Percentiles rank a stretch among this genome's conserved stretches.
These are phyloP conservation scores for Spilogale gracilis DNA, from an alignment of 2,113 vertebrate genomes.

Conservation along the genomic window DNA sequence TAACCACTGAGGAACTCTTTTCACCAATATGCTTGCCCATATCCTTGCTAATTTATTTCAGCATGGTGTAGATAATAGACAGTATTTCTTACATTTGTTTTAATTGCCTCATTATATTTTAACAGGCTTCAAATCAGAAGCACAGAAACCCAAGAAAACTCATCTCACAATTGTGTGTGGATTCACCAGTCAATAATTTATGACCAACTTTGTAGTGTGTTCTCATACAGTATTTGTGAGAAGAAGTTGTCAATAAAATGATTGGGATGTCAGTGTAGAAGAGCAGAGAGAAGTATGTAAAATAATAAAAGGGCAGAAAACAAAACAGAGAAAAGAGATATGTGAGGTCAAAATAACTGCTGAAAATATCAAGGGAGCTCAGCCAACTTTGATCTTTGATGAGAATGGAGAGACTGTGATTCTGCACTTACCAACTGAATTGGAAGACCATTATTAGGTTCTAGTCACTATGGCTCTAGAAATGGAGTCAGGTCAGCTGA, in stretches of 20 bases:
- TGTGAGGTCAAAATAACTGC: not conserved
- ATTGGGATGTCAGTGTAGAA: not conserved
- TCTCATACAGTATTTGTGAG: slow-evolving; percentile 72
- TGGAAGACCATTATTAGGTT: not conserved
- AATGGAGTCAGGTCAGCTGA: not conserved
- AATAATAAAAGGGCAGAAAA: not conserved
- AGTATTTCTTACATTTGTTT: not conserved
- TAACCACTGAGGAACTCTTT: not conserved
- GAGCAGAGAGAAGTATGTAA: not conserved
- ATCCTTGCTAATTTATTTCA: not conserved
- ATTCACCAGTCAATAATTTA: slow-evolving; percentile 62
- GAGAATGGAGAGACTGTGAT: not conserved
- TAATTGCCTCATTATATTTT: not conserved
- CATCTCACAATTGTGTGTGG: slow-evolving; percentile 69
- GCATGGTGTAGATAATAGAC: not conserved
- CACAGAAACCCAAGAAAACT: slow-evolving; percentile 2
- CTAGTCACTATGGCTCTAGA: not conserved
- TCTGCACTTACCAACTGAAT: not conserved
- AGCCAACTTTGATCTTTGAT: not conserved
- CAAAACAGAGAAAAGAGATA: not conserved
- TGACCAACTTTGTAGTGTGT: slow-evolving; percentile 37
- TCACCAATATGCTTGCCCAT: not conserved
- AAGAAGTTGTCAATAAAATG: not conserved
- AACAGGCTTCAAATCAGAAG: slow-evolving; percentile 73
- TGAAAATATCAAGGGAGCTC: not conserved